Conservation (phyloP, 1,140 invertebrate genomes). For the Drosophila lacteicornis region DNA sequence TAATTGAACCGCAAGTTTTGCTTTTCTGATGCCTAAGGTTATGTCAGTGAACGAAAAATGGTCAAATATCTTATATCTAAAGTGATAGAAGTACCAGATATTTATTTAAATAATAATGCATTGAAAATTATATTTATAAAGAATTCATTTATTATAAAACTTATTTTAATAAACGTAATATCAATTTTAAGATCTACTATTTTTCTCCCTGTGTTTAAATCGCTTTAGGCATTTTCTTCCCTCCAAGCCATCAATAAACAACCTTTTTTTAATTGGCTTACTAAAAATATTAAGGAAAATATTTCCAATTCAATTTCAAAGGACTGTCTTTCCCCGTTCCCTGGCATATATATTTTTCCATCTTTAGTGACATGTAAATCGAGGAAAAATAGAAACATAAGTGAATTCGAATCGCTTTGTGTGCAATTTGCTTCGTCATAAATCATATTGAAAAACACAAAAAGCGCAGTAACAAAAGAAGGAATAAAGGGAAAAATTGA, state of each 20-base stretch:
- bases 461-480: slow-evolving; percentile 43
- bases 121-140: fast-evolving
- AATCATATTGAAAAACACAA: slow-evolving; percentile 76
- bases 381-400: slow-evolving; percentile 24
- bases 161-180: neutral
- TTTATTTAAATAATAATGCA: neutral
- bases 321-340: neutral
- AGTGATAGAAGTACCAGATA: no score
- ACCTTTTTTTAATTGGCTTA: slow-evolving; percentile 8
- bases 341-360: neutral
- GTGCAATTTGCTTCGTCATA: slow-evolving; percentile 77
- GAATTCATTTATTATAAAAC: neutral
- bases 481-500: slow-evolving; percentile 32
- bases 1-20: slow-evolving; percentile 63
- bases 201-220: neutral
- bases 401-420: slow-evolving; percentile 63
- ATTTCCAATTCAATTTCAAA: slow-evolving; percentile 6
- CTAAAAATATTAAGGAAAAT: neutral
- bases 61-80: neutral
- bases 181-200: neutral
- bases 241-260: slow-evolving; percentile 7
- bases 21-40: slow-evolving; percentile 25
- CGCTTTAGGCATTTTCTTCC: neutral
- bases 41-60: neutral
- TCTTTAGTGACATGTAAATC: slow-evolving; percentile 31